phyloP scores from a whole-genome alignment of 2,888 invertebrate genomes.

The Agrochola macilenta region DNA sequence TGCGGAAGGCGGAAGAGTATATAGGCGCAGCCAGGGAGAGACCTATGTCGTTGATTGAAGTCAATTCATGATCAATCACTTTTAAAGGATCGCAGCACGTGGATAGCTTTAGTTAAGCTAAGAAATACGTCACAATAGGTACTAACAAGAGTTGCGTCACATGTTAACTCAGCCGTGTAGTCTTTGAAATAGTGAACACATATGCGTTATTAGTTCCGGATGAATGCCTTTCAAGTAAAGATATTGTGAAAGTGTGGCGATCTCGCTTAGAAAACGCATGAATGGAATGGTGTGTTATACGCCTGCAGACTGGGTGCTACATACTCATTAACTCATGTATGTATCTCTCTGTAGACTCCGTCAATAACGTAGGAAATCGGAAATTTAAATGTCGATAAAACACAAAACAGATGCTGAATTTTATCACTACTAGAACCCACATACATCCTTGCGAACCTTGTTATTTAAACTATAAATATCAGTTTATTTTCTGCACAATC shows the following conservation, averaged over 20 bases:
- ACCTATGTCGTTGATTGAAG: too few species aligned
- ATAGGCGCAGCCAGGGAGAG: too few species aligned
- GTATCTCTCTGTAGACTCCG: too few species aligned
- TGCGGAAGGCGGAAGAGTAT: too few species aligned
- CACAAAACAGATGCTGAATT: constrained; percentile 9
- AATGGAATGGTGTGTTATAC: background rate
- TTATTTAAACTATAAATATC: constrained; percentile 11
- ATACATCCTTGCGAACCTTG: background rate
- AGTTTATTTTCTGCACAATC: constrained; percentile 4
- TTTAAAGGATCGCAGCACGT: background rate
- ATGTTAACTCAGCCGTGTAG: constrained; percentile 6
- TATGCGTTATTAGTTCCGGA: constrained; percentile 12
- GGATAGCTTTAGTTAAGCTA: background rate
- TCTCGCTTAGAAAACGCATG: constrained; percentile 21
- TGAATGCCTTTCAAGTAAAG: background rate
- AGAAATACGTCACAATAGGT: constrained; percentile 10
- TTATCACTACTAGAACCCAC: constrained; percentile 12
- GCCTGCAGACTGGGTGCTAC: background rate
- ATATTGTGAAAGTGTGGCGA: constrained; percentile 16
- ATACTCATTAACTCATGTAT: background rate
- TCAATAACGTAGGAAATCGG: background rate
- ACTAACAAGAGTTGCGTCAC: background rate
- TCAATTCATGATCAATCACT: too few species aligned
- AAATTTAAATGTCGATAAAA: background rate
- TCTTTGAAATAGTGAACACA: constrained; percentile 2